These are phyloP conservation scores for Macrotis lagotis DNA, from an alignment of 2,113 vertebrate species.

Conservation along the genomic window DNA sequence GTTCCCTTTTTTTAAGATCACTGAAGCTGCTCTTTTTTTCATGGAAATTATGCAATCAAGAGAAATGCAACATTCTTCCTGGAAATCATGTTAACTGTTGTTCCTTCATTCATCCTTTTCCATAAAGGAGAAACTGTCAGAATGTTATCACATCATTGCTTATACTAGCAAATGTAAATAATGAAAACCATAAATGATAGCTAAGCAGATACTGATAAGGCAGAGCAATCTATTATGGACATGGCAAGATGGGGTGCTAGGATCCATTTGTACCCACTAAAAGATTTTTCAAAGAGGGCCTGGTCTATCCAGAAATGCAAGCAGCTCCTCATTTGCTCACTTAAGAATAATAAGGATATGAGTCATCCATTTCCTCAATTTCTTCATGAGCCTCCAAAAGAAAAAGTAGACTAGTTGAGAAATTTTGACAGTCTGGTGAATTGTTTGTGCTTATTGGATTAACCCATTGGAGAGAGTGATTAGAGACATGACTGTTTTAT, in stretches of 20 bases:
- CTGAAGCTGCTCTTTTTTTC: background rate
- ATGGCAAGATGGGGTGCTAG: background rate
- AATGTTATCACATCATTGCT: fast-evolving
- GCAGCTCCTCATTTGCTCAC: background rate
- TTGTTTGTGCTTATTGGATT: background rate
- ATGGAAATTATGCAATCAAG: fast-evolving
- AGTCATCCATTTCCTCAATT: background rate
- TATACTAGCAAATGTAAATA: background rate
- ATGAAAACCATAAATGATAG: background rate
- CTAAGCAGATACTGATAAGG: fast-evolving
- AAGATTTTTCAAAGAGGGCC: too few species aligned
- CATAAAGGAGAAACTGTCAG: background rate
- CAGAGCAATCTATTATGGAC: background rate
- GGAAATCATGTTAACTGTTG: background rate
- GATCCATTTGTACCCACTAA: too few species aligned
- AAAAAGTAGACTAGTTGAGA: background rate
- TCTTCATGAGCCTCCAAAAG: background rate
- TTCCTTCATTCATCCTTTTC: fast-evolving
- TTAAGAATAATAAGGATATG: background rate
- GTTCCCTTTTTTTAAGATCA: background rate
- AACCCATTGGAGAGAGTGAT: background rate
- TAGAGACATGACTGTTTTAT: background rate
- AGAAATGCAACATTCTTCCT: fast-evolving
- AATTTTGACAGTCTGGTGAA: fast-evolving
- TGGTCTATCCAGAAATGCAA: background rate